Evolutionary conservation across 2,888 invertebrate genomes (phyloP).

Genomic region (Cyclophora punctaria): DNA sequence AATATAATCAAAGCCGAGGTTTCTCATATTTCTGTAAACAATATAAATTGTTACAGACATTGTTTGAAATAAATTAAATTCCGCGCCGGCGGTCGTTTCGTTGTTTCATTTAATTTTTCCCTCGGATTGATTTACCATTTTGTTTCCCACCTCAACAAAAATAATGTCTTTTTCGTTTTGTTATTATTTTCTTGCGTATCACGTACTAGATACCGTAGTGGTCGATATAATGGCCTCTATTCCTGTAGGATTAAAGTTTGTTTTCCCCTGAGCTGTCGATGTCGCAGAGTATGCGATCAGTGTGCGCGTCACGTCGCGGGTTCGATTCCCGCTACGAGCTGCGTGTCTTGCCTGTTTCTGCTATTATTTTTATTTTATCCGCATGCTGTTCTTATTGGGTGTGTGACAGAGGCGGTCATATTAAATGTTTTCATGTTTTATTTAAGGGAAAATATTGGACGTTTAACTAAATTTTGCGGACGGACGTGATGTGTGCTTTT

Average conservation of each 20-base stretch:
- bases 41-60: too few relatives aligned
- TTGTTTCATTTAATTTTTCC: constrained; percentile 17
- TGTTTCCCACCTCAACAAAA: constrained; percentile 24
- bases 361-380: constrained; percentile 64
- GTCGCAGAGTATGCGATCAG: constrained; percentile 43
- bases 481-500: too few relatives aligned
- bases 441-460: too few relatives aligned
- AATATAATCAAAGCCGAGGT: too few relatives aligned
- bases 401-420: constrained; percentile 38
- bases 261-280: constrained; percentile 22
- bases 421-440: constrained; percentile 7
- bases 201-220: constrained; percentile 26
- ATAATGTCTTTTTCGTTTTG: constrained; percentile 33
- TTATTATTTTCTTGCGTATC: constrained; percentile 49
- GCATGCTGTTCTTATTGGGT: constrained; percentile 59
- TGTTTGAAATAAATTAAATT: too few relatives aligned
- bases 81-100: neutral
- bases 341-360: constrained; percentile 46
- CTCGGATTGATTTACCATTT: constrained; percentile 35
- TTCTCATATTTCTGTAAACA: too few relatives aligned
- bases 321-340: constrained; percentile 43
- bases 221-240: constrained; percentile 17
- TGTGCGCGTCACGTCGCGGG: constrained; percentile 56
- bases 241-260: constrained; percentile 22
- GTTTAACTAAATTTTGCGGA: too few relatives aligned